Base-by-base conservation (phyloP, 92 coral and sea anemone species). In the Palythoa grandis region DNA sequence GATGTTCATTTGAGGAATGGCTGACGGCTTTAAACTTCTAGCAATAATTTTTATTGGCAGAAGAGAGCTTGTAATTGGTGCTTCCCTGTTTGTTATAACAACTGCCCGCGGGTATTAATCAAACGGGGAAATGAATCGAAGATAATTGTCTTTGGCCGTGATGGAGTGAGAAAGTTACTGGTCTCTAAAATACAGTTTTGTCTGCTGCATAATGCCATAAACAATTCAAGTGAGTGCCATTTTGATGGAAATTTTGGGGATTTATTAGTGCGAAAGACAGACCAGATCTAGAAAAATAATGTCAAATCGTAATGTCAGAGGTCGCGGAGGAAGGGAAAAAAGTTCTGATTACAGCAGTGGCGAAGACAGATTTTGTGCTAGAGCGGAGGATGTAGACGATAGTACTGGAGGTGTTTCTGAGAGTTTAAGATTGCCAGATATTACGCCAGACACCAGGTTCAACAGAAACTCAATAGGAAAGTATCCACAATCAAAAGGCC, bases 41-140 rank as follows among this genome's bases (percentile, higher is more conserved):
- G 74, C 19, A 80, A 24, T 48, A 24, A 7, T 50, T 11, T 80
- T 80, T 65, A 80, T 47, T 47, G 85, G 58, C 72, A 48, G 58
- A 80, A 66, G 48, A 67, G 58, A 43, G 74, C 74, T 80, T 66
- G 39, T 80, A 47, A 80, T 80, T 80, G 85, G 75, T 80, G 74
- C 85, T 67, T 48, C 54, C 22, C 24, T n/a, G 20, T 43, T 80
- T 80, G 85, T 80, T 80, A 80, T 66, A 66, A 65, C 85, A 67
- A 80, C 85, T 80, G 85, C 60, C 74, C 16, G 6, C 22, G 70
- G 47, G 43, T 37, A 66, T 43, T 70, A 67, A 67, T 70, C 23
- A 65, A 80, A 80, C 85, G 10, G 74, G 74, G 40, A 80, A 47
- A 50, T 80, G 60, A 80, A 66, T 65, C 22, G 39, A 80, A 47